A percentile compares a stretch with the other conserved stretches of the same genome.
Evolutionary conservation across 1,140 invertebrate genomes (phyloP).

Genomic region (Drosophila bocki): DNA sequence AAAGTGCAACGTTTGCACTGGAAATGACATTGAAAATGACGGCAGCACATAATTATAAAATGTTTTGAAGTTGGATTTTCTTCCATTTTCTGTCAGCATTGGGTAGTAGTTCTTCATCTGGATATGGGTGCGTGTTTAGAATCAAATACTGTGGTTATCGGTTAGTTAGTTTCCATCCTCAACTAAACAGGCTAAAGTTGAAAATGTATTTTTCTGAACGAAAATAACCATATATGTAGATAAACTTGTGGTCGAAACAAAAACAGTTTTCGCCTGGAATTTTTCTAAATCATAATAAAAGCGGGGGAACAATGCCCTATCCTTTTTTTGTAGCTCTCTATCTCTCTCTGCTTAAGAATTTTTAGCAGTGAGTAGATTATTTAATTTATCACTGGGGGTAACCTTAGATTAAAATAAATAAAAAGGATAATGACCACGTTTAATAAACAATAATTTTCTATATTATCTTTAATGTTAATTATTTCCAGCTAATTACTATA

Average conservation of each 20-base stretch:
- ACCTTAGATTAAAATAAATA: too few species aligned
- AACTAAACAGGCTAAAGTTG: neutral
- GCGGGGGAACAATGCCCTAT: too few species aligned
- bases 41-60: constrained; percentile 10
- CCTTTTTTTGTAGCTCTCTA: too few species aligned
- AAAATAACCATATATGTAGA: neutral
- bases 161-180: neutral
- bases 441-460: neutral
- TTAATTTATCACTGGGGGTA: neutral
- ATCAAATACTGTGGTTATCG: neutral
- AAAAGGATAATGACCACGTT: neutral
- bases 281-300: too few species aligned
- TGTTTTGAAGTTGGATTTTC: neutral
- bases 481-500: neutral
- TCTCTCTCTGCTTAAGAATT: too few species aligned
- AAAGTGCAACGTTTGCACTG: constrained; percentile 49
- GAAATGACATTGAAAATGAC: constrained; percentile 43
- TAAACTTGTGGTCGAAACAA: neutral
- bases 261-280: neutral
- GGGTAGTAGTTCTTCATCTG: neutral
- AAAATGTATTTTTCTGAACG: neutral
- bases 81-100: neutral
- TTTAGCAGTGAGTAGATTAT: neutral
- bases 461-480: too few species aligned
- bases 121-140: neutral